phyloP scores from a whole-genome alignment of 2,888 invertebrate genomes.

The Nowickia ferox region DNA sequence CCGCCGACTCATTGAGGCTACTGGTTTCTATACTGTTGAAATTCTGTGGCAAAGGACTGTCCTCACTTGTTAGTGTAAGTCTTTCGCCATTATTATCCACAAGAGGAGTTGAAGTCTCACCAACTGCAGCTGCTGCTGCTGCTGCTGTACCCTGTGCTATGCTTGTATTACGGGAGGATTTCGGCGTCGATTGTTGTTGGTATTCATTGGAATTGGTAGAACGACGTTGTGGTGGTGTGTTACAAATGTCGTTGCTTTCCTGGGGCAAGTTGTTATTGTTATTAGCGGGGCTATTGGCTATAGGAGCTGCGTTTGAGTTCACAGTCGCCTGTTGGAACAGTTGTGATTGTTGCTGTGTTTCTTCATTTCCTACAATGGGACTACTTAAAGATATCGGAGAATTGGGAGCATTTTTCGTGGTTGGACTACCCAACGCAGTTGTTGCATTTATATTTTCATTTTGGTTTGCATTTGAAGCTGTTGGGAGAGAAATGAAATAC shows the following conservation, averaged over 20 bases:
- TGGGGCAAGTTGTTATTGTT: constrained; percentile 47
- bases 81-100: constrained; percentile 54
- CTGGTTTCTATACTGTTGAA: constrained; percentile 69
- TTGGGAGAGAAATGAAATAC: neutral
- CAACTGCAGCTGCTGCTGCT: constrained; percentile 75
- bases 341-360: constrained; percentile 61
- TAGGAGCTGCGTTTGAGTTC: constrained; percentile 20
- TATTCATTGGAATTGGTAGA: constrained; percentile 79
- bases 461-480: constrained; percentile 79
- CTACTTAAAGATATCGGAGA: constrained; percentile 64
- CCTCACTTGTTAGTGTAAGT: constrained; percentile 66
- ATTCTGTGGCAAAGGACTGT: constrained; percentile 69
- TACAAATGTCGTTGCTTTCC: constrained; percentile 62
- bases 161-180: constrained; percentile 70
- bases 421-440: constrained; percentile 72
- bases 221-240: constrained; percentile 76
- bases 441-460: constrained; percentile 76
- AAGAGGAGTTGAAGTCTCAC: constrained; percentile 53
- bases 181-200: constrained; percentile 77
- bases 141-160: constrained; percentile 71
- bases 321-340: constrained; percentile 60
- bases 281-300: constrained; percentile 9
- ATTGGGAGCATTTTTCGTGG: constrained; percentile 65
- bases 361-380: constrained; percentile 62
- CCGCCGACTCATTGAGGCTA: constrained; percentile 70